Evolutionary conservation across 2,797 vertebrate species (phyloP), one percentile per base, ranked within the genome.

Genomic region (Ciconia nigra): DNA sequence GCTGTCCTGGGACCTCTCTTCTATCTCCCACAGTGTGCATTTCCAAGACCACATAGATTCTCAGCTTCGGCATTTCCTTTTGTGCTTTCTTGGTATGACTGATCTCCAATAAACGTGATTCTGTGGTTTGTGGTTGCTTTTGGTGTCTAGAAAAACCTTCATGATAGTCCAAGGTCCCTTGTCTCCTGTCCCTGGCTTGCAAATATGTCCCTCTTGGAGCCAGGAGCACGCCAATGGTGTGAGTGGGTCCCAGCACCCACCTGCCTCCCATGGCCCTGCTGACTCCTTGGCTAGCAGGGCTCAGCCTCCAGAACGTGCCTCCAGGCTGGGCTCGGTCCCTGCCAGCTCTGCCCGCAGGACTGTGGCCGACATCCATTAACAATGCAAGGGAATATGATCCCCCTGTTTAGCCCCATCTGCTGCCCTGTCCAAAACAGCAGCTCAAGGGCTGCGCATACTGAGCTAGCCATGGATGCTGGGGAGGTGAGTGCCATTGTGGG

Each of bases 261-360:
- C 44, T n/a, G 29, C 4, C 7, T 67, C 21, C 74, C 3, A 2
- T 15, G 25, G 19, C 37, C 22, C 25, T 0, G 0, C n/a, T n/a
- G 52, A 10, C 21, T n/a, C 25, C 71, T 39, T 16, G 69, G 12
- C 35, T 54, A 54, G 49, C 1, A 5, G 47, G 47, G n/a, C 57
- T 78, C 39, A 49, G 59, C 20, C 57, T 52, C 47, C 25, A 39
- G 25, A 8, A 5, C 22, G 28, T 21, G 31, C 41, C 41, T 67
- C 73, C 54, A 15, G 49, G 62, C 44, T 21, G 77, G 11, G 0
- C 7, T 52, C 15, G 7, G 33, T n/a, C 78, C 29, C 59, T 37
- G 26, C 39, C 44, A 3, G 12, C 62, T 74, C 46, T 93, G 71
- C 67, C 69, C n/a, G 25, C 29, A 6, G 0, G 1, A 3, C 51